These are phyloP conservation scores for Prosopocoilus inquinatus DNA, from an alignment of 2,888 invertebrate species.

Conservation along the genomic window DNA sequence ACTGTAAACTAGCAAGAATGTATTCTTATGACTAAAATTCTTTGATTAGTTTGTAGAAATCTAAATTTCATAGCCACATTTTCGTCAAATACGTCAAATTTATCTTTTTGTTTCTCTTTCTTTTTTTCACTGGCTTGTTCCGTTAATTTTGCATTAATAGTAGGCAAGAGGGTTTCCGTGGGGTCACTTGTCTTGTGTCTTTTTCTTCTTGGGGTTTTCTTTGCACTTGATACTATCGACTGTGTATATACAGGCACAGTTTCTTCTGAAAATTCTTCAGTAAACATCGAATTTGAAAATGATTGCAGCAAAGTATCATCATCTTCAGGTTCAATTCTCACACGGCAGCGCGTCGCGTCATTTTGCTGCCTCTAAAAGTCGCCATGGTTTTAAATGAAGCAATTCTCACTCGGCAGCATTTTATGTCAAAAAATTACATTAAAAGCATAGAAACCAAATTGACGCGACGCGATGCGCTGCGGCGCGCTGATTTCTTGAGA, in stretches of 20 bases:
- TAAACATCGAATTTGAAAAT: not conserved
- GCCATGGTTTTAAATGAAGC: too few species aligned
- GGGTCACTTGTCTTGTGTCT: not conserved
- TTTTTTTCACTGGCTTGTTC: not conserved
- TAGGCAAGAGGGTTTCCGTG: not conserved
- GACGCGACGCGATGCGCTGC: too few species aligned
- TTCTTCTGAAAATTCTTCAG: not conserved
- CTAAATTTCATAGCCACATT: slow-evolving; percentile 14
- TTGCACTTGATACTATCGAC: not conserved
- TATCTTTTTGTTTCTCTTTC: slow-evolving; percentile 10
- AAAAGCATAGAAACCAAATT: too few species aligned
- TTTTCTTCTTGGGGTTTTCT: not conserved
- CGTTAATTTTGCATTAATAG: not conserved
- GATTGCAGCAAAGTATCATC: not conserved
- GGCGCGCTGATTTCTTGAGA: too few species aligned
- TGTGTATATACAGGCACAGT: not conserved
- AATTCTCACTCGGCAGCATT: too few species aligned
- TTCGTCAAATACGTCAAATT: slow-evolving; percentile 15
- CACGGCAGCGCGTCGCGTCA: too few species aligned
- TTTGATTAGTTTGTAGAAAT: slow-evolving; percentile 12
- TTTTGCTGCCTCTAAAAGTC: too few species aligned
- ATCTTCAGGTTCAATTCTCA: not conserved
- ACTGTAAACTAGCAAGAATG: too few species aligned
- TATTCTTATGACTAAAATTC: not conserved
- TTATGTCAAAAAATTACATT: too few species aligned